Conservation (phyloP, 2,888 invertebrate species). For the Latrodectus elegans region DNA sequence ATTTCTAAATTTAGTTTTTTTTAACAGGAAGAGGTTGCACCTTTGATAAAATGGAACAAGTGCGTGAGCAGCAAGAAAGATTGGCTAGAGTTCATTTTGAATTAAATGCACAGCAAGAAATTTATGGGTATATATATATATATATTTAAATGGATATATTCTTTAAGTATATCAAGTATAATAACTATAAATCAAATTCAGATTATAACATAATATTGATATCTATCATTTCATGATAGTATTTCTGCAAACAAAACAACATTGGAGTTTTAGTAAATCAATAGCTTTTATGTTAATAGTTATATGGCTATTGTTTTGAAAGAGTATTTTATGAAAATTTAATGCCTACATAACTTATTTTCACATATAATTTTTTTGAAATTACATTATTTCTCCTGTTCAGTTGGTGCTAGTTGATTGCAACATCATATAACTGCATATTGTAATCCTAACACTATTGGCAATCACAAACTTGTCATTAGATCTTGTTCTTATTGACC, state of each 20-base stretch:
- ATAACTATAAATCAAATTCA: not conserved
- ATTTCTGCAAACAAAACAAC: not conserved
- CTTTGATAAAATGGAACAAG: constrained; percentile 97
- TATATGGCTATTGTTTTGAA: not conserved
- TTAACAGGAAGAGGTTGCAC: constrained; percentile 82
- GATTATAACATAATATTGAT: not conserved
- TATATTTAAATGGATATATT: not conserved
- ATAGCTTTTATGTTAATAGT: not conserved
- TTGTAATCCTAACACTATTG: no score
- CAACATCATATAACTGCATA: no score
- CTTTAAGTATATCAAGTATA: not conserved
- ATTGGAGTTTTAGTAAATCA: no score
- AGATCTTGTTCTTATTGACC: no score
- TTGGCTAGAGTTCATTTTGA: constrained; percentile 94
- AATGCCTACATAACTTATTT: no score
- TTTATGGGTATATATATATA: constrained; percentile 71
- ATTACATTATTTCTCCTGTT: no score
- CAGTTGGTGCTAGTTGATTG: no score
- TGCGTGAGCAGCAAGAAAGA: constrained; percentile 95
- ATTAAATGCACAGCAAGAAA: constrained; percentile 79
- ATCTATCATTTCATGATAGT: not conserved
- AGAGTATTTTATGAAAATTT: no score
- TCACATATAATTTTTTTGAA: no score
- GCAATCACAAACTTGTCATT: no score
- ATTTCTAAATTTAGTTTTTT: not conserved